phyloP scores from a whole-genome alignment of 2,888 invertebrate genomes.

The Autographa pulchrina region DNA sequence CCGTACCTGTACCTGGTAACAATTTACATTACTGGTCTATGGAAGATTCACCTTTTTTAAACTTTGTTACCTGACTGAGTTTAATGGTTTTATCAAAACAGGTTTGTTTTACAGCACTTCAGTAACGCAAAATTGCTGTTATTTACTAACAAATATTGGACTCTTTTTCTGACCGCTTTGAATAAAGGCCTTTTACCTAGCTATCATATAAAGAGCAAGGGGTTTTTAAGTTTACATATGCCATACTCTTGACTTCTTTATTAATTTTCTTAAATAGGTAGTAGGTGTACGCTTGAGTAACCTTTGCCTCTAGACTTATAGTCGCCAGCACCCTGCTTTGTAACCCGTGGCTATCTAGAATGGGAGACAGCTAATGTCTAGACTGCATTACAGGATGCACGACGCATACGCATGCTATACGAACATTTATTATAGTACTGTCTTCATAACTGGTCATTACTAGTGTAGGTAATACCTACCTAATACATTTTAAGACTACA shows the following conservation, averaged over 20 bases:
- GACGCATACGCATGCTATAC: conserved; percentile 1
- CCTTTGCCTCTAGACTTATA: conserved; percentile 53
- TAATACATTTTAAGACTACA: too few relatives aligned
- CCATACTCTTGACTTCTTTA: too few relatives aligned
- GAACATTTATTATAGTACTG: not conserved
- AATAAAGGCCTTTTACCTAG: not conserved
- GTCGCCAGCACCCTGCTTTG: conserved; percentile 41
- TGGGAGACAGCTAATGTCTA: conserved; percentile 40
- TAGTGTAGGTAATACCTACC: too few relatives aligned
- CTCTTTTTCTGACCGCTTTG: not conserved
- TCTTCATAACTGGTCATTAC: not conserved
- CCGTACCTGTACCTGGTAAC: not conserved
- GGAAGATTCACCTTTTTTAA: too few relatives aligned
- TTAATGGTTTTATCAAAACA: too few relatives aligned
- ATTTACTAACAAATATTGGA: too few relatives aligned
- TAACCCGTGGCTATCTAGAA: conserved; percentile 17
- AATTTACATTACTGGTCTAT: not conserved
- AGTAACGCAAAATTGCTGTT: too few relatives aligned
- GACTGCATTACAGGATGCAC: conserved; percentile 17
- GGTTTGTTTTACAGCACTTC: too few relatives aligned
- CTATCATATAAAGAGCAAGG: not conserved
- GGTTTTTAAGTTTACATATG: conserved; percentile 3
- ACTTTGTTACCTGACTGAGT: too few relatives aligned
- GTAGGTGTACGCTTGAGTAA: conserved; percentile 36
- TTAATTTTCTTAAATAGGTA: conserved; percentile 41